These are phyloP conservation scores for Drosophila suzukii DNA, from an alignment of 1,140 invertebrate genomes.

Conservation along the genomic window DNA sequence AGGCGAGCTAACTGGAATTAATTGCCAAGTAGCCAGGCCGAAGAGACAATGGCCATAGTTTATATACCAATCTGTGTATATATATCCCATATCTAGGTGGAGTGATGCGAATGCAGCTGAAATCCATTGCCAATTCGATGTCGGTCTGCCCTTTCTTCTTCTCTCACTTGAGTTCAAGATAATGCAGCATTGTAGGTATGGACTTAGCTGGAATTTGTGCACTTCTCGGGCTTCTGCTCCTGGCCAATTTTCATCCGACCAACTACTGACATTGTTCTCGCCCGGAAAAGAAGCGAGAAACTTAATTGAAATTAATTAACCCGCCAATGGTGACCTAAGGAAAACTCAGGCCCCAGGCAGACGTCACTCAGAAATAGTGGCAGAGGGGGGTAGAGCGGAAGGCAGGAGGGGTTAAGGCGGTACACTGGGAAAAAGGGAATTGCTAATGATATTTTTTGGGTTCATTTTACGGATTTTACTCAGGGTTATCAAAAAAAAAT, in stretches of 20 bases:
- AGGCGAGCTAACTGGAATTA: slow-evolving; percentile 41
- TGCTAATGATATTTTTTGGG: neutral
- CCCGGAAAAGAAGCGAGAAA: neutral
- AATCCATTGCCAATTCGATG: slow-evolving; percentile 8
- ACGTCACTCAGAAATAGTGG: slow-evolving; percentile 21
- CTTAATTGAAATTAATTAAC: slow-evolving; percentile 52
- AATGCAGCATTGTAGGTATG: neutral
- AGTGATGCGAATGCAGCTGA: neutral
- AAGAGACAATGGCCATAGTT: slow-evolving; percentile 1
- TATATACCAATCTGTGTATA: neutral
- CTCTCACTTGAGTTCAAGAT: neutral
- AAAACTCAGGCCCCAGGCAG: slow-evolving; percentile 3
- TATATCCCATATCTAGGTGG: neutral
- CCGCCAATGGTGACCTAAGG: slow-evolving; percentile 15
- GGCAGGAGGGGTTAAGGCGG: neutral
- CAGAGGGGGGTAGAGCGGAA: no score
- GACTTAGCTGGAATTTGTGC: slow-evolving; percentile 1
- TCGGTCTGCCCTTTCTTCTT: neutral
- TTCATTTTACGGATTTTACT: no score
- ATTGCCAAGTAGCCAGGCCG: slow-evolving; percentile 22
- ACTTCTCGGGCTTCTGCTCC: neutral
- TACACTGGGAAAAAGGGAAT: neutral
- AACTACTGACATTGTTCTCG: slow-evolving; percentile 5
- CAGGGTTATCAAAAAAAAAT: no score
- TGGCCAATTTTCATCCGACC: neutral